Percentiles rank a stretch among this genome's conserved stretches.
Evolutionary conservation across 2,113 vertebrate genomes (phyloP).

Genomic region (Malurus melanocephalus): DNA sequence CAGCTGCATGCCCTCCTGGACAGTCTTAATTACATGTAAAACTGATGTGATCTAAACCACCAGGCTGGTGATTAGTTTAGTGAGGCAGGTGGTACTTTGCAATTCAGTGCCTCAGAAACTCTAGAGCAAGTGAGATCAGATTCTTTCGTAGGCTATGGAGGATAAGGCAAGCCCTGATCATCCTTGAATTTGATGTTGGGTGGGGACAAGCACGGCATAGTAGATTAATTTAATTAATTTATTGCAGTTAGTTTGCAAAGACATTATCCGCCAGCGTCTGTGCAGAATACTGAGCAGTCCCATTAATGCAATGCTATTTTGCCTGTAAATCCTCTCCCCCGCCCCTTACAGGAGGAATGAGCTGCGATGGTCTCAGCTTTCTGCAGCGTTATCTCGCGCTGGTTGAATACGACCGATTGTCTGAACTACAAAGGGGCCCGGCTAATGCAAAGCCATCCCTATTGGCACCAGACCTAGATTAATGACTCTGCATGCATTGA

Average conservation of each 20-base stretch:
- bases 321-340: constrained; percentile 62
- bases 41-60: constrained; percentile 74
- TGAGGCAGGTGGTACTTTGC: constrained; percentile 71
- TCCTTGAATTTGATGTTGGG: constrained; percentile 49
- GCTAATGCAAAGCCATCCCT: constrained; percentile 62
- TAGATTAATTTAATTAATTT: constrained; percentile 71
- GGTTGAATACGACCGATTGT: constrained; percentile 58
- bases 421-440: constrained; percentile 61
- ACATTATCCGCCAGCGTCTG: constrained; percentile 45
- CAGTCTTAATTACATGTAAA: constrained; percentile 76
- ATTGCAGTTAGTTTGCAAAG: constrained; percentile 64
- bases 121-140: constrained; percentile 50
- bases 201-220: constrained; percentile 51
- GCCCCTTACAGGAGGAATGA: constrained; percentile 41
- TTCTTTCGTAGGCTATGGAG: constrained; percentile 44
- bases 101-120: constrained; percentile 69
- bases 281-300: constrained; percentile 70
- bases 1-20: constrained; percentile 68
- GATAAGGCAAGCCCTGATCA: constrained; percentile 49
- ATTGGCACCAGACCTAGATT: constrained; percentile 60
- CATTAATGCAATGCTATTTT: constrained; percentile 68
- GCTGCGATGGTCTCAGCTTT: constrained; percentile 46
- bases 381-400: constrained; percentile 46
- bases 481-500: constrained; percentile 54
- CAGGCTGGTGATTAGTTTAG: constrained; percentile 72